A percentile compares a stretch with the other conserved stretches of the same genome.
Evolutionary conservation across 1,140 invertebrate species (phyloP).

Genomic region (Bilobella aurantiaca): DNA sequence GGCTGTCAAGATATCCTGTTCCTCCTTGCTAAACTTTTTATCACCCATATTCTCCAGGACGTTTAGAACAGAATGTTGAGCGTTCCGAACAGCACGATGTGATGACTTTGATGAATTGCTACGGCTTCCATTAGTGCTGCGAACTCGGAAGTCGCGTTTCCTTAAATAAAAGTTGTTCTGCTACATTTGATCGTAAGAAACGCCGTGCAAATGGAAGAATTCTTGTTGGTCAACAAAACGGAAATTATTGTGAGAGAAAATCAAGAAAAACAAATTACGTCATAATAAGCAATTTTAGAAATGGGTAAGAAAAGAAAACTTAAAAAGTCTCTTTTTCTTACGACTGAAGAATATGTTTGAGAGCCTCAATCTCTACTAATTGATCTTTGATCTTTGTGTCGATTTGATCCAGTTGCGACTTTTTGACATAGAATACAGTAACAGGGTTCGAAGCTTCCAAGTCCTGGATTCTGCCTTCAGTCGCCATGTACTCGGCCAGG

Average conservation of each 20-base stretch:
- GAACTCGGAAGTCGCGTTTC: too few species aligned
- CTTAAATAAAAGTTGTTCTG: too few species aligned
- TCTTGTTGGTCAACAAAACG: too few species aligned
- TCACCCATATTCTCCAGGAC: slow-evolving; percentile 4
- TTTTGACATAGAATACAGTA: slow-evolving; percentile 30
- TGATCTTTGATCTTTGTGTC: not conserved
- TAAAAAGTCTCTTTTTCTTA: not conserved
- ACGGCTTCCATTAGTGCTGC: too few species aligned
- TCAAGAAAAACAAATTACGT: too few species aligned
- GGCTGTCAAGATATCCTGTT: slow-evolving; percentile 23
- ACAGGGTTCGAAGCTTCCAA: slow-evolving; percentile 24
- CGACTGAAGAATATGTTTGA: not conserved
- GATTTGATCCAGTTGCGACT: slow-evolving; percentile 23
- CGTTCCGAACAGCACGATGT: too few species aligned
- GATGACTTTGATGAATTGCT: too few species aligned
- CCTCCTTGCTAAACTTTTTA: slow-evolving; percentile 14
- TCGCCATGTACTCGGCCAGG: slow-evolving; percentile 12
- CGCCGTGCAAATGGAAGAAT: too few species aligned
- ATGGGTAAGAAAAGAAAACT: not conserved
- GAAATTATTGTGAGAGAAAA: too few species aligned
- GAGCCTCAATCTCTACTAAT: not conserved
- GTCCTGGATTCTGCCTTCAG: slow-evolving; percentile 15
- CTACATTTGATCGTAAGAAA: too few species aligned
- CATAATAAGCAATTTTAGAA: too few species aligned
- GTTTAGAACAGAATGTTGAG: not conserved